These are phyloP conservation scores for Brachionus rotundiformis DNA, from an alignment of 1,140 invertebrate species.

Conservation along the genomic window DNA sequence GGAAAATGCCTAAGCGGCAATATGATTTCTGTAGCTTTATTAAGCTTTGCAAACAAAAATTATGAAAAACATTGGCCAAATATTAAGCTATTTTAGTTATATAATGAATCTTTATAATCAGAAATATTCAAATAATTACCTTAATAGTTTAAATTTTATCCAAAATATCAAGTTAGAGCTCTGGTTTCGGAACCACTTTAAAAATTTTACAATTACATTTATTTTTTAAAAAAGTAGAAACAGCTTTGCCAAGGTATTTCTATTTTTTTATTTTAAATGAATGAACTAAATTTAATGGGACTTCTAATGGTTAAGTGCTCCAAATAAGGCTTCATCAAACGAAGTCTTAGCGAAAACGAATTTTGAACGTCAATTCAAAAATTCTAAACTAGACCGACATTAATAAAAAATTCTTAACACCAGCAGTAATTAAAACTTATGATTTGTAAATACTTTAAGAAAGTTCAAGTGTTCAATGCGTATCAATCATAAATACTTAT, in stretches of 20 bases:
- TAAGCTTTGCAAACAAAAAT: not conserved
- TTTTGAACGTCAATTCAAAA: not conserved
- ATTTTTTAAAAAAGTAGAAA: not conserved
- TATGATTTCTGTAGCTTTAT: not conserved
- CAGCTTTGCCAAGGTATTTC: not conserved
- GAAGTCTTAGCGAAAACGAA: not conserved
- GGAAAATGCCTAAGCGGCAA: not conserved
- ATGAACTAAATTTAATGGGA: not conserved
- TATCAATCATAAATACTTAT: not conserved
- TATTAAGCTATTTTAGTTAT: not conserved
- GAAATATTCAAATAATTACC: not conserved
- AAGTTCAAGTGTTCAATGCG: conserved; percentile 4
- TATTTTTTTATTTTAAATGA: not conserved
- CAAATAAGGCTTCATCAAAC: not conserved
- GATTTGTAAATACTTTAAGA: not conserved
- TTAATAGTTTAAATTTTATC: too few species aligned
- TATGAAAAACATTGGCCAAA: not conserved
- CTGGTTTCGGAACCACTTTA: not conserved
- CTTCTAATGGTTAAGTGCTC: not conserved
- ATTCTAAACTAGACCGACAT: not conserved
- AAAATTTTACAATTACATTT: not conserved
- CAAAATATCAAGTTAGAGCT: not conserved
- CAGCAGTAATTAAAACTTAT: not conserved
- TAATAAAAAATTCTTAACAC: not conserved
- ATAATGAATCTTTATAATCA: conserved; percentile 2